Evolutionary conservation across 2,888 invertebrate species (phyloP), one percentile per base, ranked within the genome.

Genomic region (Acanthosoma haemorrhoidale): DNA sequence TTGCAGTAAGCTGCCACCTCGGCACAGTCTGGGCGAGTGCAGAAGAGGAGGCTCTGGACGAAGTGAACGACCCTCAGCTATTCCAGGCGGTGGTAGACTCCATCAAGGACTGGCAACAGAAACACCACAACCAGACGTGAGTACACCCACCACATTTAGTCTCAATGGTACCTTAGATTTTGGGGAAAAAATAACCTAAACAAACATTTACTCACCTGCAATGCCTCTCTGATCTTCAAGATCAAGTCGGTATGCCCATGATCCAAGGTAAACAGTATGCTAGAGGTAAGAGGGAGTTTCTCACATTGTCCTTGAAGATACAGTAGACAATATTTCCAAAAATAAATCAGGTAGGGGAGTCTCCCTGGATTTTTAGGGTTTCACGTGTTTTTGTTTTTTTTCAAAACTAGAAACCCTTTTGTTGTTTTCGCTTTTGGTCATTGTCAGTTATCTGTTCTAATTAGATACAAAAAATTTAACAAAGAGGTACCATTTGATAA

Each of bases 11-110:
- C 67, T 67, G 67, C 36, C 9, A 67, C 18, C 38, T 36, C 51
- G 77, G 77, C 4, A 76, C 77, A 51, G 72, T 70, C 64, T 77
- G 77, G 77, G 77, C 77, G 11, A 75, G 73, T 34, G 81, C 81
- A 57, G 83, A 84, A 73, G 85, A 87, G 80, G 91, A 91, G 79
- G 84, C 84, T 25, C 81, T 85, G 77, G 92, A 92, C 80, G 91
- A 92, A 80, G 80, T 83, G 18, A 83, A 86, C 77, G 91, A 91
- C 78, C 84, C 84, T 2, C 86, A 88, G 79, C 84, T 91, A 59
- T 84, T 90, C 76, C 84, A 84, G 51, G 89, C 92, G 11, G 89
- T 92, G 43, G 84, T 87, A 69, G 82, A 84, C 58, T 91, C 91
- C 70, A 86, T 92, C 83, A 83, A 83, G 61, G 85, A 88, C 77